These are phyloP conservation scores for Calliopsis andreniformis DNA, from an alignment of 1,140 invertebrate genomes.

Conservation along the genomic window DNA sequence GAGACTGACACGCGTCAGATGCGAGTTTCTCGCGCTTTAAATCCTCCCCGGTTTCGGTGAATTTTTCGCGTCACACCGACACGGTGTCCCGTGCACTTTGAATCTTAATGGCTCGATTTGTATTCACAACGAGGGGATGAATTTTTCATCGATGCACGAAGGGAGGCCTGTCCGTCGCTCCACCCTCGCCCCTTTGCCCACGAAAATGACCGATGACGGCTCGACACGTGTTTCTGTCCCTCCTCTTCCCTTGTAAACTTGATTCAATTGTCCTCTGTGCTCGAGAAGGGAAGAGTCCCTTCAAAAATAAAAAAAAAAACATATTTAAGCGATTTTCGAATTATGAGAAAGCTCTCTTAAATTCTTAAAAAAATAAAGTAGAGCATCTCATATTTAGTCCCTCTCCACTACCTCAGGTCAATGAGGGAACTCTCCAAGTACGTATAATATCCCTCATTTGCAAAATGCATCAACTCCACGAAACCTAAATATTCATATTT, in stretches of 20 bases:
- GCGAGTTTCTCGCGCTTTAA: neutral
- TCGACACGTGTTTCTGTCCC: neutral
- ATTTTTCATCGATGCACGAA: slow-evolving; percentile 61
- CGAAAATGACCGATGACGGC: slow-evolving; percentile 60
- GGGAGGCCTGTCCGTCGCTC: slow-evolving; percentile 1
- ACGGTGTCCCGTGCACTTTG: slow-evolving; percentile 52
- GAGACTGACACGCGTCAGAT: no score
- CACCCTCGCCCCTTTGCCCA: slow-evolving; percentile 19
- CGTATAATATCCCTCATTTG: no score
- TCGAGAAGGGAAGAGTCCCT: no score
- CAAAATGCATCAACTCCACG: no score
- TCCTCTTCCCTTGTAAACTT: neutral
- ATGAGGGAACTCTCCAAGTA: no score
- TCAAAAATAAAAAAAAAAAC: no score
- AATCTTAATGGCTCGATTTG: slow-evolving; percentile 69
- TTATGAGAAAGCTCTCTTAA: no score
- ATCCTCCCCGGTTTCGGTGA: slow-evolving; percentile 14
- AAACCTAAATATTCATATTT: no score
- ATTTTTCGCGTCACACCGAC: slow-evolving; percentile 28
- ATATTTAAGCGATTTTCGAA: no score
- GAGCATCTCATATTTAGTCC: no score
- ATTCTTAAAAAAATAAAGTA: no score
- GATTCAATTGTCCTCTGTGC: slow-evolving; percentile 1
- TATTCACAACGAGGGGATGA: slow-evolving; percentile 69
- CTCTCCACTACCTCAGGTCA: no score